Evolutionary conservation across 1,140 invertebrate species (phyloP), one percentile per base, ranked within the genome.

Genomic region (Hypothenemus hampei): DNA sequence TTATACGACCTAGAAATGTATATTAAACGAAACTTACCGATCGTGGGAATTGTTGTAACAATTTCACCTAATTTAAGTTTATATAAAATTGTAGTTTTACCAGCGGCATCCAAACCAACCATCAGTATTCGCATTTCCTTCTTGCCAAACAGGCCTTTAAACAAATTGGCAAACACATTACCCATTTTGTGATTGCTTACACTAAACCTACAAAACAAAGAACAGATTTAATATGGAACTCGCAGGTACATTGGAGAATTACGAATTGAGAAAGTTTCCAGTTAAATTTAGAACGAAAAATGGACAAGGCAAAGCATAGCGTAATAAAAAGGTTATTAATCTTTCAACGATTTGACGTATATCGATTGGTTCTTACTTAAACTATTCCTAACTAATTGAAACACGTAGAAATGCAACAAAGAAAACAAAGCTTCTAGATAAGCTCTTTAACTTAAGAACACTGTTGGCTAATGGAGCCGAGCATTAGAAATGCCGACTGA

Each of bases 1-100:
- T n/a, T n/a, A n/a, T n/a, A n/a, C 35, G 31, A 51, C 22, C 54
- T 47, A 53, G 31, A 33, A 53, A 15, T 4, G 2, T 20, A 33
- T 24, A 48, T n/a, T 23, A 15, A 46, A 37, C 11, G 6, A 31
- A 57, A 78, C 82, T 87, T 73, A 94, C 94, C 95, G 83, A 98
- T 98, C 66, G 96, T 99, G 65, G 95, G 96, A 83, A 99, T 98
- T 68, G 96, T 98, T 72, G 94, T 98, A 67, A 98, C 94, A 81
- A 98, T 96, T 90, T 98, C 96, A 73, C 95, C 95, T 80, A 98
- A 85, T 85, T 98, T 98, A 72, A 99, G 84, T 85, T 98, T 98
- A 82, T 98, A 98, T 77, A 98, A 82, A 77, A 98, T 98, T 77
- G 96, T 98, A 69, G 96, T 98, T 87, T 98, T 98, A 80, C 96